Evolutionary conservation across 2,888 invertebrate genomes (phyloP), one percentile per base, ranked within the genome.

Genomic region (Gymnosoma rotundatum): DNA sequence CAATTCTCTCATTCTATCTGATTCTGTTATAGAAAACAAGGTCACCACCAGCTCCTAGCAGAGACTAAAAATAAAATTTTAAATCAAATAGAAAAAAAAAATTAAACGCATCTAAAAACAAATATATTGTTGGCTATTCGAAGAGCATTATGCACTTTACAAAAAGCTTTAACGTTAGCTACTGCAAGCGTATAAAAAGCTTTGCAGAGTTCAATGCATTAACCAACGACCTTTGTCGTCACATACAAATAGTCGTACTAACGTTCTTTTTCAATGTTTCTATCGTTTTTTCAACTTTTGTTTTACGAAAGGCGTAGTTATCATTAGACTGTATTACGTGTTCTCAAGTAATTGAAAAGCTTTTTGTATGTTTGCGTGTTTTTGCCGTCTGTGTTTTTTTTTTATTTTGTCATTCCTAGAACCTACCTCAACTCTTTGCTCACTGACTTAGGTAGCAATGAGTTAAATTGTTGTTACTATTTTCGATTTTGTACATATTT

Each of bases 41-140:
- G 84, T 84, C 84, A 81, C 69, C 81, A 84, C 73, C 81, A 84
- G 84, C 84, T 81, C 78, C 78, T 72, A 78, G 78, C 78, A 66
- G 73, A 66, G 52, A 48, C 78, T 84, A 84, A 84, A 84, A 84
- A 84, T 84, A 84, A 81, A 32, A 79, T 60, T 48, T 16, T 32
- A 32, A 32, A 32, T 32, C 42, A 60, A 60, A 52, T 42, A 5
- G 18, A 67, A 42, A 52, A 58, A 63, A 42, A 72, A 48, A 38
- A 32, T 14, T 4, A 25, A 20, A 14, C 18, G 12, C 21, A 21
- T 21, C 42, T 42, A 12, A 1, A 42, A 42, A 42, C 25, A 25
- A 25, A 25, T 4, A 25, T 25, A 25, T 4, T 25, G 25, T 25
- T 25, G 4, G 25, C 25, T 25, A 61, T 12, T 75, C 50, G 21